A percentile compares a stretch with the other conserved stretches of the same genome.
These are phyloP conservation scores for Andricus grossulariae DNA, from an alignment of 1,140 invertebrate species.

Conservation along the genomic window DNA sequence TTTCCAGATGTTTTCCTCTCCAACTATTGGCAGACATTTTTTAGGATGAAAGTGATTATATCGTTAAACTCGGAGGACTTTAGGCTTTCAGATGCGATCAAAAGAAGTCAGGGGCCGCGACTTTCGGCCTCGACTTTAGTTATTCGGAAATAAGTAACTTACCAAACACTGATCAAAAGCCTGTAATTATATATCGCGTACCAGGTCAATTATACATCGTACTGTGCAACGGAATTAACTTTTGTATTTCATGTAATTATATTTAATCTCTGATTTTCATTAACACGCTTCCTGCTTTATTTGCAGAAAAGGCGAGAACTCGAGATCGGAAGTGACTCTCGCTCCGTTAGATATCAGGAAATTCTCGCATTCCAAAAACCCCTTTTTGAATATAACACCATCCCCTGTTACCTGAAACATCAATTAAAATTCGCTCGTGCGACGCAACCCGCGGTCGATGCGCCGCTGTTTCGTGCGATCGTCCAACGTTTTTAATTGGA, in stretches of 20 bases:
- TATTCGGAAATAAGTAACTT: not conserved
- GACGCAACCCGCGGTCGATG: constrained; percentile 66
- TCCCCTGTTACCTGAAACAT: constrained; percentile 66
- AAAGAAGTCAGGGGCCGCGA: too few relatives aligned
- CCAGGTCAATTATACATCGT: not conserved
- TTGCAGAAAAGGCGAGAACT: constrained; percentile 1
- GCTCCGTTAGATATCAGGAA: constrained; percentile 14
- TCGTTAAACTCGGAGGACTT: too few relatives aligned
- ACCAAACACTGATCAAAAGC: not conserved
- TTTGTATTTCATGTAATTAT: constrained; percentile 12
- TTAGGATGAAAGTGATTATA: too few relatives aligned
- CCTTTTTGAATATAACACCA: constrained; percentile 2
- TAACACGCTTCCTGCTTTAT: constrained; percentile 2
- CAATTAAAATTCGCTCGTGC: constrained; percentile 71
- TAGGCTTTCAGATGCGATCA: too few relatives aligned
- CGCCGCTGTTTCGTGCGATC: constrained; percentile 69
- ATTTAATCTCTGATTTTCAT: constrained; percentile 25
- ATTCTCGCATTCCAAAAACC: constrained; percentile 2
- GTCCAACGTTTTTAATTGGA: constrained; percentile 73
- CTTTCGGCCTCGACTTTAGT: too few relatives aligned
- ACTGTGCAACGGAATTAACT: not conserved
- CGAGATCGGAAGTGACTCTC: not conserved
- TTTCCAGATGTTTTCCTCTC: too few relatives aligned
- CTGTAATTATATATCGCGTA: not conserved
- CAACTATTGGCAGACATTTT: too few relatives aligned